These are phyloP conservation scores for Lycodopsis pacificus DNA, from an alignment of 2,797 vertebrate species.

Conservation along the genomic window DNA sequence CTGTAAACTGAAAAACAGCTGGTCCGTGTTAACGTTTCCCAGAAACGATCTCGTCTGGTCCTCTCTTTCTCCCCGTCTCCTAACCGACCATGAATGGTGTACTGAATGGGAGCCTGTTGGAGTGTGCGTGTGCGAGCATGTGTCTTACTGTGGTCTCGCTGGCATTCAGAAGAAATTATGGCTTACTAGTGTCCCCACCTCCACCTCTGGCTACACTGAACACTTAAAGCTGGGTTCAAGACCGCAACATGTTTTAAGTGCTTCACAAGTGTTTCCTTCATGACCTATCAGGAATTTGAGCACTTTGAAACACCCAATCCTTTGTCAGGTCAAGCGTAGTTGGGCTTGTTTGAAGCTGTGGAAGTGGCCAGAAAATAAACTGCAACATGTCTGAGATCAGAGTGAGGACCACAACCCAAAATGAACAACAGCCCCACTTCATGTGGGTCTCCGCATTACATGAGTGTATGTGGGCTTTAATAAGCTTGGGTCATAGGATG, in stretches of 20 bases:
- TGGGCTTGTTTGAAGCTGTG: slow-evolving; percentile 37
- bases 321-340: slow-evolving; percentile 56
- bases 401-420: slow-evolving; percentile 43
- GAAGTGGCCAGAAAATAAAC: slow-evolving; percentile 55
- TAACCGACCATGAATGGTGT: slow-evolving; percentile 61
- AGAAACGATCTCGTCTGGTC: slow-evolving; percentile 78
- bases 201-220: slow-evolving; percentile 67
- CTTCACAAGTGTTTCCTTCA: slow-evolving; percentile 66
- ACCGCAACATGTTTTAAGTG: slow-evolving; percentile 64
- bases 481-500: slow-evolving; percentile 55
- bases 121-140: slow-evolving; percentile 23
- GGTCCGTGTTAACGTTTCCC: slow-evolving; percentile 77
- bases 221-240: slow-evolving; percentile 57
- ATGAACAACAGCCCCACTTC: slow-evolving; percentile 34
- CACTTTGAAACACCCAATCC: slow-evolving; percentile 48
- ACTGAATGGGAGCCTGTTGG: slow-evolving; percentile 47
- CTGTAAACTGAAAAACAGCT: slow-evolving; percentile 78
- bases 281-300: slow-evolving; percentile 64
- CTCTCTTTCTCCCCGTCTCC: slow-evolving; percentile 61
- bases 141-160: slow-evolving; percentile 53
- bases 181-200: slow-evolving; percentile 74
- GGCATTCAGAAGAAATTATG: slow-evolving; percentile 70
- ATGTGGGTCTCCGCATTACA: slow-evolving; percentile 54
- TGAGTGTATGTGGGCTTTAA: slow-evolving; percentile 52
- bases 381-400: slow-evolving; percentile 50